A percentile compares a stretch with the other conserved stretches of the same genome.
Conservation (phyloP, 2,797 vertebrate species). For the Chrysocyon brachyurus region DNA sequence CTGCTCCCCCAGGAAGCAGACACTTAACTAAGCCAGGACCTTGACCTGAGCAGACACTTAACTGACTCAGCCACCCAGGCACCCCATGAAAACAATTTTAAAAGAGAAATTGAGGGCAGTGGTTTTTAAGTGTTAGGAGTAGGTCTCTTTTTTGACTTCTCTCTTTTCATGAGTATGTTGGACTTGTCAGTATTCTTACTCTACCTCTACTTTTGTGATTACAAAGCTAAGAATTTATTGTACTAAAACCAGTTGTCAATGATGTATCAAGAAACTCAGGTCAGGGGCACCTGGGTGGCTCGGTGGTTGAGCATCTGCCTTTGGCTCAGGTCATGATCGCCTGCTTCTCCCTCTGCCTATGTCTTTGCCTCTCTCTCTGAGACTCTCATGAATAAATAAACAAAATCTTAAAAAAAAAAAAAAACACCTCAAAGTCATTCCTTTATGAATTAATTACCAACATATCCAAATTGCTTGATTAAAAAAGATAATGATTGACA, state of each 20-base stretch:
- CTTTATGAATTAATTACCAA: constrained; percentile 42
- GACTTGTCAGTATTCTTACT: constrained; percentile 1
- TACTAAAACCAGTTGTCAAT: constrained; percentile 12
- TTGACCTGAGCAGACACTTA: neutral
- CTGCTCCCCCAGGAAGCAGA: neutral
- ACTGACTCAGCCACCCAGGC: neutral
- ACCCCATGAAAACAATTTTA: neutral
- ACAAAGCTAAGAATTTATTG: constrained; percentile 40
- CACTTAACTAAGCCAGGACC: neutral
- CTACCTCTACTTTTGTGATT: constrained; percentile 34
- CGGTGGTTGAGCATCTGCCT: too few relatives aligned
- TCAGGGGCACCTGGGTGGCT: too few relatives aligned
- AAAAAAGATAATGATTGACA: constrained; percentile 44
- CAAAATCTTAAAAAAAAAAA: too few relatives aligned
- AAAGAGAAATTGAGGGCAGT: neutral
- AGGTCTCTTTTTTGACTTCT: neutral
- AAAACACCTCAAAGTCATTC: neutral
- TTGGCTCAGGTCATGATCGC: too few relatives aligned
- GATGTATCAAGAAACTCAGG: constrained; percentile 7
- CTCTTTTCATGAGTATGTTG: neutral
- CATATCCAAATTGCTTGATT: neutral
- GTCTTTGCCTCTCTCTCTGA: too few relatives aligned
- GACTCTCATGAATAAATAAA: too few relatives aligned
- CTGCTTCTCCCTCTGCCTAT: too few relatives aligned
- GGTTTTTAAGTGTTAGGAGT: neutral